Evolutionary conservation across 2,797 vertebrate species (phyloP).

Genomic region (Muscicapa comitata): DNA sequence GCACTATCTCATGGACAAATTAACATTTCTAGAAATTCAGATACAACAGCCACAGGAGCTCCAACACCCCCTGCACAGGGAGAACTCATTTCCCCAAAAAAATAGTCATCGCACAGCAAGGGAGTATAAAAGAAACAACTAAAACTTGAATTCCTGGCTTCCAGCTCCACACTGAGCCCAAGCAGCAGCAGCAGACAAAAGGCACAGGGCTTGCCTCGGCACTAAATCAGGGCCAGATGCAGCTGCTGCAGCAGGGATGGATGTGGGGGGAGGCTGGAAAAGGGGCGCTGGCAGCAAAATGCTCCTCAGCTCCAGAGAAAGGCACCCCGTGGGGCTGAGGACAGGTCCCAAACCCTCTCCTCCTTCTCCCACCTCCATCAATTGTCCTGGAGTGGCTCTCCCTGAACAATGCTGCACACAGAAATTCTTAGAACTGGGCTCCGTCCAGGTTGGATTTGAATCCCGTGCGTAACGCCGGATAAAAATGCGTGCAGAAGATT

Average conservation of each 20-base stretch:
- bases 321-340: background rate
- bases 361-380: background rate
- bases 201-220: constrained; percentile 8
- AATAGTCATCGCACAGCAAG: background rate
- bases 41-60: background rate
- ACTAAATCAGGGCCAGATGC: constrained; percentile 64
- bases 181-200: constrained; percentile 48
- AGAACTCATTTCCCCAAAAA: background rate
- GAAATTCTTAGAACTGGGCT: background rate
- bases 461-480: accelerated
- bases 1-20: background rate
- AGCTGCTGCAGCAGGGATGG: background rate
- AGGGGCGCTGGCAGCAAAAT: background rate
- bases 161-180: constrained; percentile 10
- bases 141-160: constrained; percentile 47
- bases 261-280: background rate
- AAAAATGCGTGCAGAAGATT: background rate
- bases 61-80: accelerated
- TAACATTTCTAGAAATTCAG: background rate
- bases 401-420: background rate
- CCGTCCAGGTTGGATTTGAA: background rate
- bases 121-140: background rate
- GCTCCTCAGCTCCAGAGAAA: background rate
- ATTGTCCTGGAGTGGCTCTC: background rate
- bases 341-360: background rate